Conservation (phyloP, 2,113 vertebrate genomes). For the Melanerpes aurifrons region DNA sequence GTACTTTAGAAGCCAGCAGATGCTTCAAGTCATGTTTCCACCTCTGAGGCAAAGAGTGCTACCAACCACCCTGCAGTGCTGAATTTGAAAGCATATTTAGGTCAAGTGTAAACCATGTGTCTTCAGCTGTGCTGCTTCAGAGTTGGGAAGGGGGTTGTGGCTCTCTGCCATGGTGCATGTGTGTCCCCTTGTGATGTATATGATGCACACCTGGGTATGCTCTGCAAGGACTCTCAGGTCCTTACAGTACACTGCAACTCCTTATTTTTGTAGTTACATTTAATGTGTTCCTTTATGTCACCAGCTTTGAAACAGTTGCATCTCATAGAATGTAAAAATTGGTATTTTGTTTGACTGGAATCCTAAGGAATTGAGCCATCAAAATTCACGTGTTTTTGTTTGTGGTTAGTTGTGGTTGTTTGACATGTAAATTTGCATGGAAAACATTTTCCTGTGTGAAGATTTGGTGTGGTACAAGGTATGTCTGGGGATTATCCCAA, state of each 20-base stretch:
- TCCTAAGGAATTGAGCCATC: background rate
- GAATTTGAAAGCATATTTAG: background rate
- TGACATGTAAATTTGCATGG: background rate
- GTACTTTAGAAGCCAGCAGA: background rate
- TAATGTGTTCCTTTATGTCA: background rate
- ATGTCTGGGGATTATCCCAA: background rate
- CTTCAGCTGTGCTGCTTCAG: background rate
- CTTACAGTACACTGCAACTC: background rate
- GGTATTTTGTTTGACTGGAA: background rate
- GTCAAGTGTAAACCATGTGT: background rate
- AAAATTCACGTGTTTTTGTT: background rate
- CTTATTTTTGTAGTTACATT: background rate
- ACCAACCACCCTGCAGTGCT: background rate
- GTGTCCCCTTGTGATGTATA: background rate
- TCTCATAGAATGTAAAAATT: background rate
- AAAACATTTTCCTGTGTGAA: background rate
- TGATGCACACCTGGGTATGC: background rate
- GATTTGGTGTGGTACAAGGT: background rate
- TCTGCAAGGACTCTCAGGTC: background rate
- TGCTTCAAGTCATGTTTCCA: background rate
- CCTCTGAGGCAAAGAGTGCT: background rate
- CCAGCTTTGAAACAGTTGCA: background rate
- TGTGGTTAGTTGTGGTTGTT: background rate
- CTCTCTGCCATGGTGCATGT: background rate
- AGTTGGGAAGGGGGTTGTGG: background rate